Percentiles rank a stretch among this genome's conserved stretches.
These are phyloP conservation scores for Nycticorax nycticorax DNA, from an alignment of 2,113 vertebrate genomes.

Conservation along the genomic window DNA sequence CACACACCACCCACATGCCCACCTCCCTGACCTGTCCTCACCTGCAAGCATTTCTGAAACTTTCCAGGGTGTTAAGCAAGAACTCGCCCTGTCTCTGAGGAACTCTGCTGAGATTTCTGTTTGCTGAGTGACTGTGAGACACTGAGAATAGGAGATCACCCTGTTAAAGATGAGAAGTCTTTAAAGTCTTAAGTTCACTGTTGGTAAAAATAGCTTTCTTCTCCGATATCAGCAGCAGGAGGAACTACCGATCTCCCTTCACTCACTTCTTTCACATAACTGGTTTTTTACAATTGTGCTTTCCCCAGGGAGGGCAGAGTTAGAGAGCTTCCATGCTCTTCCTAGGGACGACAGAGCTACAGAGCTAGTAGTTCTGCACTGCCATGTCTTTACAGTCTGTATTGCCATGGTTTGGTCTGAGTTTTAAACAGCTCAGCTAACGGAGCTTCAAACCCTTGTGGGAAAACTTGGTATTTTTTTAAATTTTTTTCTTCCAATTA, in stretches of 20 bases:
- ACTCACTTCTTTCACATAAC: not conserved
- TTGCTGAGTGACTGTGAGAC: conserved; percentile 42
- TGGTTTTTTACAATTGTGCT: not conserved
- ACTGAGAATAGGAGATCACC: not conserved
- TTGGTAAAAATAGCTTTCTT: not conserved
- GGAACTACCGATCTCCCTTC: not conserved
- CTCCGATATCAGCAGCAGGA: not conserved
- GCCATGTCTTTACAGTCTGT: not conserved
- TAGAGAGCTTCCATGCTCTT: not conserved
- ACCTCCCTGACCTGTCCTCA: conserved; percentile 46
- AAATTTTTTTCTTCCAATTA: not conserved
- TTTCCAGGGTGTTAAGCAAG: conserved; percentile 81
- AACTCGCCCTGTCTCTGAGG: conserved; percentile 69
- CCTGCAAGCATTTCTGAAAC: conserved; percentile 91
- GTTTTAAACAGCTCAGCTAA: not conserved
- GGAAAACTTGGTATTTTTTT: not conserved
- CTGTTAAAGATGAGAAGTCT: not conserved
- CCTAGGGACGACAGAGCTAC: not conserved
- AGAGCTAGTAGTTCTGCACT: not conserved
- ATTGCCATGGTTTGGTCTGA: not conserved
- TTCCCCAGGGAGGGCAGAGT: not conserved
- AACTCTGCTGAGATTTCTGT: conserved; percentile 48
- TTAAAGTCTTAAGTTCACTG: not conserved
- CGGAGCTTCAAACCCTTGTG: not conserved
- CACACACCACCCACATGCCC: not conserved